phyloP scores from a whole-genome alignment of 2,888 invertebrate species.

The Lumbricus terrestris region DNA sequence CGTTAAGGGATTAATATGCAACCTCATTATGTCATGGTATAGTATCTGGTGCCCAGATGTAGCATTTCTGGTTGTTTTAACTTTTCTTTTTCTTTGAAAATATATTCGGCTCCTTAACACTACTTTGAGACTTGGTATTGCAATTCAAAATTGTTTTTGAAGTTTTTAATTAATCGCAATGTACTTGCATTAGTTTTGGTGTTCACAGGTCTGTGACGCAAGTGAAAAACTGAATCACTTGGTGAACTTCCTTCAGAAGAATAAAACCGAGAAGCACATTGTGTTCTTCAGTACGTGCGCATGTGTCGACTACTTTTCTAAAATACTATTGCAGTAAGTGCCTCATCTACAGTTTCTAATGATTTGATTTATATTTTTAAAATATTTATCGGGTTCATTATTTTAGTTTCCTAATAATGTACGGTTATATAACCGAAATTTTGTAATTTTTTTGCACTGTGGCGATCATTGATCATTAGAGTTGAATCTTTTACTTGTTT shows the following conservation, averaged over 20 bases:
- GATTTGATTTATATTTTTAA: constrained; percentile 44
- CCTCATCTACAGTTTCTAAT: background rate
- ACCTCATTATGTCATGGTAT: background rate
- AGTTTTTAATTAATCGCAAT: background rate
- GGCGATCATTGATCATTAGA: background rate
- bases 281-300: constrained; percentile 94
- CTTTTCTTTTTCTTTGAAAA: background rate
- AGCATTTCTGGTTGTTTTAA: background rate
- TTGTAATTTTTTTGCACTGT: background rate
- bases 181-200: background rate
- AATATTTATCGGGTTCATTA: background rate
- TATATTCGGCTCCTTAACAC: background rate
- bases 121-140: background rate
- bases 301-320: constrained; percentile 88
- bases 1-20: too few relatives aligned
- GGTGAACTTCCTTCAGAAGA: constrained; percentile 73
- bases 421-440: background rate
- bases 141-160: background rate
- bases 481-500: too few relatives aligned
- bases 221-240: constrained; percentile 76
- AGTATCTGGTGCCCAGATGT: background rate
- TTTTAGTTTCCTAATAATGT: background rate
- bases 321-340: constrained; percentile 63
- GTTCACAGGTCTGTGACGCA: constrained; percentile 46
- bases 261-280: constrained; percentile 67